Evolutionary conservation across 1,140 invertebrate species (phyloP).

Genomic region (Drosophila seguyi): DNA sequence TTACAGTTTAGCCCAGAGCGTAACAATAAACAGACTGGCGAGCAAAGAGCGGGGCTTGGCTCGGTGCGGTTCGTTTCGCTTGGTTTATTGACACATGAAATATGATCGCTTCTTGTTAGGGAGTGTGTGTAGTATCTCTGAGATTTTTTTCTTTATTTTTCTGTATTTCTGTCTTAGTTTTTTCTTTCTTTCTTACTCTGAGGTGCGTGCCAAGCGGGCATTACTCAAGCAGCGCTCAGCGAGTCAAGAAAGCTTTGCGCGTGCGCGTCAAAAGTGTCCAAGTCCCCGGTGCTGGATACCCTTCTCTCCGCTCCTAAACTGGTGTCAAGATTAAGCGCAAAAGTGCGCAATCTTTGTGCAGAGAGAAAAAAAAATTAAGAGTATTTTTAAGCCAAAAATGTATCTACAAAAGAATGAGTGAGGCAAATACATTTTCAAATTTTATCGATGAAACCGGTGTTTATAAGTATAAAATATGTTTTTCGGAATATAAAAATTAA

Average conservation of each 20-base stretch:
- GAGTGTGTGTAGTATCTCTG: slow-evolving; percentile 20
- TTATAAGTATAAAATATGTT: too few species aligned
- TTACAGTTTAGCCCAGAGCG: slow-evolving; percentile 76
- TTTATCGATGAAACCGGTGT: too few species aligned
- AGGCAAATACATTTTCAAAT: too few species aligned
- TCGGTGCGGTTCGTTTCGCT: slow-evolving; percentile 8
- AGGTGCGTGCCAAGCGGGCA: slow-evolving; percentile 75
- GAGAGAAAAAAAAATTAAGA: not conserved
- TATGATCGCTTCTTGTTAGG: slow-evolving; percentile 76
- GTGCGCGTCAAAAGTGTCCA: slow-evolving; percentile 49
- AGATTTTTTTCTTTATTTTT: slow-evolving; percentile 7
- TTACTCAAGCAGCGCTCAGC: slow-evolving; percentile 66
- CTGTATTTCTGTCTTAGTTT: not conserved
- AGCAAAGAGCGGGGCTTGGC: slow-evolving; percentile 33
- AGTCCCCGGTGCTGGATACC: slow-evolving; percentile 5
- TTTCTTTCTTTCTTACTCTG: slow-evolving; percentile 7
- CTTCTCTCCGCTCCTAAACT: slow-evolving; percentile 12
- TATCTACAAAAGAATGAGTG: accelerated
- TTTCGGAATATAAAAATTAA: too few species aligned
- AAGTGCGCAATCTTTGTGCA: slow-evolving; percentile 59
- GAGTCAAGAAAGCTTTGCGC: slow-evolving; percentile 56
- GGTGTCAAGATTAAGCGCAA: slow-evolving; percentile 68
- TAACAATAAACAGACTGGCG: slow-evolving; percentile 54
- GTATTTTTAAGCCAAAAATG: not conserved
- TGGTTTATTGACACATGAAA: slow-evolving; percentile 77